Evolutionary conservation across 2,888 invertebrate species (phyloP).

Genomic region (Galerucella calmariensis): DNA sequence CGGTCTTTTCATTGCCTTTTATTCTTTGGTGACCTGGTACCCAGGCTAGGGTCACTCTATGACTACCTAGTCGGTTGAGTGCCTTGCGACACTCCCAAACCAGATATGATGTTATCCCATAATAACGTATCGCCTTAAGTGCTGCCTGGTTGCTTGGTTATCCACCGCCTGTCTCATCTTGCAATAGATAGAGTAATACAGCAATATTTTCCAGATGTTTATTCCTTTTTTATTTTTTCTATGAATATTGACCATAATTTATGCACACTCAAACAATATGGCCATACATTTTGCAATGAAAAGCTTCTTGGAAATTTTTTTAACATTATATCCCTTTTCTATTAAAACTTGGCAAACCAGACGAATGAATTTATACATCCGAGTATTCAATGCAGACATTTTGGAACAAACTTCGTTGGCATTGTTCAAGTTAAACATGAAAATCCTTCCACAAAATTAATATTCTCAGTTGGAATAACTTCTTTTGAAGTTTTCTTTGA

Average conservation of each 20-base stretch:
- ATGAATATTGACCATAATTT: not conserved
- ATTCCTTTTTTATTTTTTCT: too few species aligned
- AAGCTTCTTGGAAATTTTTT: not conserved
- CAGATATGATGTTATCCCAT: too few species aligned
- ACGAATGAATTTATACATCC: slow-evolving; percentile 4
- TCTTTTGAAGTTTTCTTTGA: slow-evolving; percentile 10
- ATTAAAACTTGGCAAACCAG: slow-evolving; percentile 11
- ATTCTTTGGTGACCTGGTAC: too few species aligned
- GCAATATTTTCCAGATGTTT: too few species aligned
- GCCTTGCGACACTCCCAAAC: too few species aligned
- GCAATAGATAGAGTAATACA: too few species aligned
- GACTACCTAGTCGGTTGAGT: too few species aligned
- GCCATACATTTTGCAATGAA: not conserved
- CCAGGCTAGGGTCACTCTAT: too few species aligned
- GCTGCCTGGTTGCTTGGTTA: too few species aligned
- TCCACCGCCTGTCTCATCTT: too few species aligned
- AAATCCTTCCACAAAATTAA: slow-evolving; percentile 18
- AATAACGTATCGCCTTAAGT: too few species aligned
- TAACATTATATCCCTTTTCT: not conserved
- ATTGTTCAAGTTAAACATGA: slow-evolving; percentile 16
- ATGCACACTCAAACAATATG: not conserved
- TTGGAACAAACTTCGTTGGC: slow-evolving; percentile 9
- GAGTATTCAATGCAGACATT: slow-evolving; percentile 3
- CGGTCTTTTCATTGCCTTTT: too few species aligned
- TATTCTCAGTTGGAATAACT: slow-evolving; percentile 11